Evolutionary conservation across 2,113 vertebrate species (phyloP), one percentile per base, ranked within the genome.

Genomic region (Prolemur simus): DNA sequence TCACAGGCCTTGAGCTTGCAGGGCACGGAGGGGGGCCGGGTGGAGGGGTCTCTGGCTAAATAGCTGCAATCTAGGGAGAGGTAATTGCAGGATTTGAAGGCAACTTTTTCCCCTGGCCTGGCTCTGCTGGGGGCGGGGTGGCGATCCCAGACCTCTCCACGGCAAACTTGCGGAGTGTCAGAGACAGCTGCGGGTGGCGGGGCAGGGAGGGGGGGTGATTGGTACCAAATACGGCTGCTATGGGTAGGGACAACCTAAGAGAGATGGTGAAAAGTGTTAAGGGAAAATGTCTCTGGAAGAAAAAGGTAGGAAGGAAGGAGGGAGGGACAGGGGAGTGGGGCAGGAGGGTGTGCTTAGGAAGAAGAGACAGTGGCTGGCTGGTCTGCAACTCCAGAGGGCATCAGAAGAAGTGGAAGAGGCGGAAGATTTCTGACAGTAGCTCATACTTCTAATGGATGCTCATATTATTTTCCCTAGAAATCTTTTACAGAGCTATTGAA

Each of bases 11-110:
- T 92, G 74, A 66, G 92, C 76, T 94, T 89, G 87, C 94, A 37
- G 29, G 39, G 80, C 96, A 88, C 0, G 10, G 45, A 77, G 49
- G 56, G 90, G 80, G 92, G 87, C 56, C 0, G 47, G 92, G 42
- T 0, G 0, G 96, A 66, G 69, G 74, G 85, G 76, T 92, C 91
- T 52, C 56, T 12, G 21, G 60, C 47, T 81, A 95, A 94, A 94
- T 39, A 88, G 94, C 95, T 94, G 77, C 87, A 85, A 21, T 96
- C 93, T 47, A 73, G 49, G 12, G 49, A 87, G 45, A 64, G 0
- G 71, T 85, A 63, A 92, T 63, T 90, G 82, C 54, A 90, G 92
- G 85, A 63, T 71, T 47, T 29, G 64, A 82, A 90, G 42, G 84
- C 37, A 42, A 66, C 20, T 87, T 56, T 78, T 64, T 42, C 74